These are phyloP conservation scores for Myiagra hebetior DNA, from an alignment of 2,113 vertebrate species.

Conservation along the genomic window DNA sequence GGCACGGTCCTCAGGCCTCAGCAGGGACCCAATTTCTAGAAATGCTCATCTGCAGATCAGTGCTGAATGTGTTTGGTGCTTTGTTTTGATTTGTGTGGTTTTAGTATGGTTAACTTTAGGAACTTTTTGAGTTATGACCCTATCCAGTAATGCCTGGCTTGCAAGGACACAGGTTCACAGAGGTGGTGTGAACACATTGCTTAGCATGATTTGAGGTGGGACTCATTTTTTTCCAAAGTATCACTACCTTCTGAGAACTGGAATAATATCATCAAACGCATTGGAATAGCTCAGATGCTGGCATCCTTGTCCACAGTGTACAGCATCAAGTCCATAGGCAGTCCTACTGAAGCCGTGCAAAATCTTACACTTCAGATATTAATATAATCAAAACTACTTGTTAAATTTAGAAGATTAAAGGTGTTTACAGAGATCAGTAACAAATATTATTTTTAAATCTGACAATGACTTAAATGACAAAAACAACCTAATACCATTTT, in stretches of 20 bases:
- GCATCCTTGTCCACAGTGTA: neutral
- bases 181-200: neutral
- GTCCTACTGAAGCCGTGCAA: neutral
- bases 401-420: neutral
- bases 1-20: neutral
- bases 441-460: neutral
- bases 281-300: neutral
- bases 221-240: neutral
- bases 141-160: neutral
- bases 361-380: neutral
- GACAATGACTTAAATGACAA: neutral
- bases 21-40: neutral
- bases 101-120: rapidly evolving
- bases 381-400: neutral
- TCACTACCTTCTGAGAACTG: neutral
- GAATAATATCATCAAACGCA: neutral
- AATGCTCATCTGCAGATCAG: neutral
- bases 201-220: neutral
- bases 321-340: neutral
- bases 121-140: neutral
- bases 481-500: neutral
- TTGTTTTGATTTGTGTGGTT: neutral
- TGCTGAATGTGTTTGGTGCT: neutral
- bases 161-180: neutral
- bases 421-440: neutral